A percentile compares a stretch with the other conserved stretches of the same genome.
These are phyloP conservation scores for Sebastes ruberrimus DNA, from an alignment of 2,797 vertebrate species.

Conservation along the genomic window DNA sequence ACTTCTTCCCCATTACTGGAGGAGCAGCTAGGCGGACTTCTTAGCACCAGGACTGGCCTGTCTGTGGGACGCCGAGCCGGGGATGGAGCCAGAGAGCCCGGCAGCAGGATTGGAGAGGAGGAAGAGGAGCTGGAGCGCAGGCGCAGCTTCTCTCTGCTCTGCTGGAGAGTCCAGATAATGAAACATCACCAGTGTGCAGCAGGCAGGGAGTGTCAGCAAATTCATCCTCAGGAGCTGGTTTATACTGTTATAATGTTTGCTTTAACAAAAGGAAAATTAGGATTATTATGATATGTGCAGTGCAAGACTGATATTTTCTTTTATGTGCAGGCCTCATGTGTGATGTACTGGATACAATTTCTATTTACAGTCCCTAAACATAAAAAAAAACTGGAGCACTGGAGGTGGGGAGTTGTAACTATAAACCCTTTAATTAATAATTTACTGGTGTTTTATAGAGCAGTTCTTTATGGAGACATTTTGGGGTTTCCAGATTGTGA, in stretches of 20 bases:
- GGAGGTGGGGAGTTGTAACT: neutral
- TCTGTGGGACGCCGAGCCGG: conserved; percentile 79
- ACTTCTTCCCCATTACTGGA: conserved; percentile 80
- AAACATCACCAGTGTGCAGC: conserved; percentile 59
- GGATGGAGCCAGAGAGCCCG: conserved; percentile 68
- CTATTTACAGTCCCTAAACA: conserved; percentile 12
- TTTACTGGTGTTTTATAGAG: neutral
- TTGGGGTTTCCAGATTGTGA: neutral
- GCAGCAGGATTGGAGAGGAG: conserved; percentile 78
- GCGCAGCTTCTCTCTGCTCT: conserved; percentile 76
- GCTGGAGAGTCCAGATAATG: conserved; percentile 73
- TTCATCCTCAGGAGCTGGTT: conserved; percentile 53
- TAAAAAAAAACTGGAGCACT: neutral
- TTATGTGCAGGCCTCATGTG: too few species aligned
- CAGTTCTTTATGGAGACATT: neutral
- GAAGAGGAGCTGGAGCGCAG: conserved; percentile 74
- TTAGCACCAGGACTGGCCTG: conserved; percentile 67
- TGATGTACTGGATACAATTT: neutral
- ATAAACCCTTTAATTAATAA: neutral
- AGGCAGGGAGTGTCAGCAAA: conserved; percentile 83
- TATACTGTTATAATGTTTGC: neutral
- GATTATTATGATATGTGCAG: fast-evolving
- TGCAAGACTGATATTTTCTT: too few species aligned
- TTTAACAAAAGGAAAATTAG: too few species aligned
- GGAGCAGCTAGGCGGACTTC: conserved; percentile 68